Base-by-base conservation (phyloP, 2,113 vertebrate genomes). In the Chaenocephalus aceratus region DNA sequence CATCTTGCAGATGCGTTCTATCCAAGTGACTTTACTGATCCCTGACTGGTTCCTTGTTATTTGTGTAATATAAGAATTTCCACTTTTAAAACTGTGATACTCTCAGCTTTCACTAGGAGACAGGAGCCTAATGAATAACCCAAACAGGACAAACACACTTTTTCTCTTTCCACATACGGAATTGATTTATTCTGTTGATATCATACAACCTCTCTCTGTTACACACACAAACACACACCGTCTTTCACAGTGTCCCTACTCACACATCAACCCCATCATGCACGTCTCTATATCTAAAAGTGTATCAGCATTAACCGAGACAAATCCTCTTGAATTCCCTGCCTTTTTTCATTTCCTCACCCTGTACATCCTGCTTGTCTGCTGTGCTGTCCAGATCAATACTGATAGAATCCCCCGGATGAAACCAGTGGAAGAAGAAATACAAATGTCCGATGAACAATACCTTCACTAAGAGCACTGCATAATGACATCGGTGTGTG, bases 41-140 rank as follows among this genome's bases (percentile, higher is more conserved):
- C 36, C 36, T 41, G 36, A 41, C 5, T 41, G 7, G 36, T 41
- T 6, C 36, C 36, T 30, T 30, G 30, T 30, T 30, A 30, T 4
- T 30, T 30, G 3, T 30, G 30, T 30, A 4, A 30, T 30, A 30
- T 30, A 30, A 30, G 30, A 30, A 30, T 4, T 4, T 30, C 30
- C 3, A 30, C 30, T 30, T 30, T 30, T 30, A 4, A 30, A 30
- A 63, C 64, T 46, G 65, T 67, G 21, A 74, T 76, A 74, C 72
- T 84, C 80, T 91, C 88, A 85, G 62, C 82, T 91, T 92, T 91
- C 86, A 89, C n/a, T 6, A 56, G 83, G 87, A 92, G 88, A 90
- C 79, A 82, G 69, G 77, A 89, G 81, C 64, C 65, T 81, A 71
- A 91, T 79, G 72, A 90, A 77, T 65, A 89, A 75, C 82, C 76